A percentile compares a stretch with the other conserved stretches of the same genome.
Conservation (phyloP, 2,888 invertebrate species). For the Phragmatobia fuliginosa region DNA sequence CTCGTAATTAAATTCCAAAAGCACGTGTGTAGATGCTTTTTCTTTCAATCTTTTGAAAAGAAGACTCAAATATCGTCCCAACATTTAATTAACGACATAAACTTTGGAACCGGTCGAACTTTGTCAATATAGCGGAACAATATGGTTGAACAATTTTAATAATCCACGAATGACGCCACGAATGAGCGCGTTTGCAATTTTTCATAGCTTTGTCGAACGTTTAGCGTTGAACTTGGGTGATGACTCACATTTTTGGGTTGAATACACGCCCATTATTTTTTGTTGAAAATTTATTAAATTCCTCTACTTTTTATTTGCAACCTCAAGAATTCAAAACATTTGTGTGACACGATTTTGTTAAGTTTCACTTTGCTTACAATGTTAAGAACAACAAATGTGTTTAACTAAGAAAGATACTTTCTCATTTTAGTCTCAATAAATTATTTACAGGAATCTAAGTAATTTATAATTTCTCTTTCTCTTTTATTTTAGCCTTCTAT, state of each 20-base stretch:
- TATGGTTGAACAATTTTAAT: conserved; percentile 79
- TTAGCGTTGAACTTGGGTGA: conserved; percentile 55
- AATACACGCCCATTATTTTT: conserved; percentile 39
- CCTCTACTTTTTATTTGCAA: conserved; percentile 19
- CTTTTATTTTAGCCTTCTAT: too few relatives aligned
- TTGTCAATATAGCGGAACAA: conserved; percentile 75
- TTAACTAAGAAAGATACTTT: not conserved
- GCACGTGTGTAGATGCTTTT: conserved; percentile 21
- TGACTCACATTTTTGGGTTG: conserved; percentile 56
- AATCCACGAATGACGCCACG: conserved; percentile 67
- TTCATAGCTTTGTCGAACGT: conserved; percentile 63
- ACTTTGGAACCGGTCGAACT: conserved; percentile 64
- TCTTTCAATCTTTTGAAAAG: conserved; percentile 45
- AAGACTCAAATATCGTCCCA: conserved; percentile 59
- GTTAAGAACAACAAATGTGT: not conserved
- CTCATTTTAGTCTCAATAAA: not conserved
- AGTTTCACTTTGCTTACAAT: not conserved
- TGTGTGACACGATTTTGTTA: not conserved
- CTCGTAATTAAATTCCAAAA: conserved; percentile 59
- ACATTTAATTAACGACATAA: conserved; percentile 72
- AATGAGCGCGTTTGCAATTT: conserved; percentile 59
- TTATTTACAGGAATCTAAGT: not conserved
- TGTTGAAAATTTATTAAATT: conserved; percentile 37
- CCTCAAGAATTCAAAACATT: conserved; percentile 12
- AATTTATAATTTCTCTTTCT: too few relatives aligned